Evolutionary conservation across 1,140 invertebrate genomes (phyloP).

Genomic region (Euschistus heros): DNA sequence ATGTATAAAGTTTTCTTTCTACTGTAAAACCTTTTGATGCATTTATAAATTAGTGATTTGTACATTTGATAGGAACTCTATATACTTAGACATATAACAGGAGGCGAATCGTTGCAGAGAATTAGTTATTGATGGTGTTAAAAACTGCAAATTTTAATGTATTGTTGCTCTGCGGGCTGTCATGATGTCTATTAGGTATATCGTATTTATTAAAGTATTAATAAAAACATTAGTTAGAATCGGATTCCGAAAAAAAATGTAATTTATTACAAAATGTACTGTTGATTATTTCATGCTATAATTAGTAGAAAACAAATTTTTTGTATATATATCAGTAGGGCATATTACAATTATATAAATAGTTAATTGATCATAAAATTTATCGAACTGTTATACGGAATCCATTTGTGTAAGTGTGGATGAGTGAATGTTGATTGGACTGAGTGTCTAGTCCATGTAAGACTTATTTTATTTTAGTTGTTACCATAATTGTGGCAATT

Average conservation of each 20-base stretch:
- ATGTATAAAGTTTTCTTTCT: too few relatives aligned
- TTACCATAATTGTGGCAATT: slow-evolving; percentile 19
- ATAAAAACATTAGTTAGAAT: background rate
- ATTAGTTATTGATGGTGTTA: background rate
- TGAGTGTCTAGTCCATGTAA: slow-evolving; percentile 23
- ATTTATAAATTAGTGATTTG: too few relatives aligned
- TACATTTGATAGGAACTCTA: too few relatives aligned
- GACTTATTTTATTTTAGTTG: slow-evolving; percentile 24
- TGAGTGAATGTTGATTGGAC: slow-evolving; percentile 13
- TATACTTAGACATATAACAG: too few relatives aligned
- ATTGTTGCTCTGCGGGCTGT: background rate
- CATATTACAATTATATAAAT: too few relatives aligned
- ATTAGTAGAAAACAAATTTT: too few relatives aligned
- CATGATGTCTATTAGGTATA: slow-evolving; percentile 7
- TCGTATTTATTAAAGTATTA: slow-evolving; percentile 15
- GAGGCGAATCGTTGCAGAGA: too few relatives aligned
- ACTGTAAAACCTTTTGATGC: too few relatives aligned
- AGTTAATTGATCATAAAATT: background rate
- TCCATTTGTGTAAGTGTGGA: slow-evolving; percentile 10
- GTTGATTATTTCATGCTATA: too few relatives aligned
- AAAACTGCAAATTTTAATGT: background rate
- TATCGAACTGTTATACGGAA: slow-evolving; percentile 2
- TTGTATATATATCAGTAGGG: too few relatives aligned
- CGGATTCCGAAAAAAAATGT: background rate
- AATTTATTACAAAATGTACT: background rate